Evolutionary conservation across 2,797 vertebrate genomes (phyloP).

Genomic region (Hippoglossus hippoglossus): DNA sequence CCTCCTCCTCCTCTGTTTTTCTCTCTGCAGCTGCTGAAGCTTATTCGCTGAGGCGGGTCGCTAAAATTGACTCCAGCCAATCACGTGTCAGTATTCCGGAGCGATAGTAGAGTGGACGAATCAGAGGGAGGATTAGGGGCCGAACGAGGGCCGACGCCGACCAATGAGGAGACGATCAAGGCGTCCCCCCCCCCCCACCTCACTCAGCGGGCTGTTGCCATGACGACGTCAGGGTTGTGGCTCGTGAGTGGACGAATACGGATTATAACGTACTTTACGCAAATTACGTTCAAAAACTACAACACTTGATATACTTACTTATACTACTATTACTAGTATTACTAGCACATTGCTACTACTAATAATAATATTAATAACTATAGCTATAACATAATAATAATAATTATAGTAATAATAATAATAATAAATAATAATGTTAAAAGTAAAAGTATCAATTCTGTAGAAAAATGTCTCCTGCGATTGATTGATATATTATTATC

Average conservation of each 20-base stretch:
- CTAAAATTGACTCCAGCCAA: slow-evolving; percentile 6
- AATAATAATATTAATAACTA: too few relatives aligned
- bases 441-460: too few relatives aligned
- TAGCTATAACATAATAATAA: too few relatives aligned
- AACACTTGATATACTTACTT: too few relatives aligned
- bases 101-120: slow-evolving; percentile 6
- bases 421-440: too few relatives aligned
- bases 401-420: too few relatives aligned
- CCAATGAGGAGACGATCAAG: slow-evolving; percentile 47
- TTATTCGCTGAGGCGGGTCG: slow-evolving; percentile 38
- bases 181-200: slow-evolving; percentile 20
- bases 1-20: slow-evolving; percentile 48
- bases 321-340: too few relatives aligned
- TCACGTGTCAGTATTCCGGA: background rate
- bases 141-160: background rate
- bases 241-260: background rate
- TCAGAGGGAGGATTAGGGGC: slow-evolving; percentile 6
- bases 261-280: background rate
- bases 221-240: slow-evolving; percentile 58
- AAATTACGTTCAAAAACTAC: background rate
- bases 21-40: slow-evolving; percentile 31
- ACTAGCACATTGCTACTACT: too few relatives aligned
- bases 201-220: slow-evolving; percentile 47
- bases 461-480: too few relatives aligned
- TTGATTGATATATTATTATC: too few relatives aligned